These are phyloP conservation scores for Acanthisitta chloris DNA, from an alignment of 2,113 vertebrate species.

Conservation along the genomic window DNA sequence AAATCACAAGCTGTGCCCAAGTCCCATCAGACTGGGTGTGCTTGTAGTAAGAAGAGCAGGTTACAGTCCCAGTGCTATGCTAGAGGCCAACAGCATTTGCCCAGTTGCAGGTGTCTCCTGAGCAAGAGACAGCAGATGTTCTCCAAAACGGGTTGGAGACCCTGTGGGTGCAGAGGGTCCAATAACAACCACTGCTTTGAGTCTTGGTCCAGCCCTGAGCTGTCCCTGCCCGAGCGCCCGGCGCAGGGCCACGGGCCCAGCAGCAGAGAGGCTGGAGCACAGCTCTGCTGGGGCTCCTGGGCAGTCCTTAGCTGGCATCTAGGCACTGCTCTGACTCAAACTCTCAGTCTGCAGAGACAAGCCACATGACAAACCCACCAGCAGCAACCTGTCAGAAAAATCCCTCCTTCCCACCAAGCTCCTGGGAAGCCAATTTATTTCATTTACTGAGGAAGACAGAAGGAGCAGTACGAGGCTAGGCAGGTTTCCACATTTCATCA, in stretches of 20 bases:
- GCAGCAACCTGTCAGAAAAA: background rate
- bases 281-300: background rate
- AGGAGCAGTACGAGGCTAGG: constrained; percentile 28
- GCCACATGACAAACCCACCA: background rate
- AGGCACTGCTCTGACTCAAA: background rate
- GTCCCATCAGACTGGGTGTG: background rate
- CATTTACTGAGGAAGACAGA: constrained; percentile 30
- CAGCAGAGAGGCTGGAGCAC: background rate
- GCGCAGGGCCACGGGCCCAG: background rate
- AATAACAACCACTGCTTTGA: background rate
- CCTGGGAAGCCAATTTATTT: background rate
- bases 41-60: background rate
- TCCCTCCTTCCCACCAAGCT: background rate
- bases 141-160: background rate
- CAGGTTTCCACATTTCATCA: constrained; percentile 41
- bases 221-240: too few species aligned
- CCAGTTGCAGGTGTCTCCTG: background rate
- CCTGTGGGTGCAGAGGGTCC: accelerated
- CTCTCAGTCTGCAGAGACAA: background rate
- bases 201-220: too few species aligned
- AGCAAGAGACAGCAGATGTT: background rate
- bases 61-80: background rate
- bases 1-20: background rate
- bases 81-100: background rate
- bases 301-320: background rate